A percentile compares a stretch with the other conserved stretches of the same genome.
Evolutionary conservation across 1,140 invertebrate species (phyloP).

Genomic region (Megathymus violae): DNA sequence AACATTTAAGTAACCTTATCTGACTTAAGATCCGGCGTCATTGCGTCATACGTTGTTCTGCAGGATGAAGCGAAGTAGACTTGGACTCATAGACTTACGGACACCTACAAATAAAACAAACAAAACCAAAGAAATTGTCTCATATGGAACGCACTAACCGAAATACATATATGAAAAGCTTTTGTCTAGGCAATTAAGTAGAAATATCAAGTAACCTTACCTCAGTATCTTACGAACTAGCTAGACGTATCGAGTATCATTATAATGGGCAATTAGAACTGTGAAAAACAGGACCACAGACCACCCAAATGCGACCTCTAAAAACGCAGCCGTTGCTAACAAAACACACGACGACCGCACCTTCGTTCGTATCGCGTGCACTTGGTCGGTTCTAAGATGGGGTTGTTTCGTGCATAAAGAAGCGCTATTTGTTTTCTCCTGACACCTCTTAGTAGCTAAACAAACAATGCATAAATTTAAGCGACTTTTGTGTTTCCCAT

Average conservation of each 20-base stretch:
- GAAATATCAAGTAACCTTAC: slow-evolving; percentile 21
- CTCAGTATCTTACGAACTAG: slow-evolving; percentile 36
- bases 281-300: slow-evolving; percentile 54
- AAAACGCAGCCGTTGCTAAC: slow-evolving; percentile 21
- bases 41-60: too few relatives aligned
- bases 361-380: slow-evolving; percentile 34
- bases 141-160: too few relatives aligned
- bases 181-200: not conserved
- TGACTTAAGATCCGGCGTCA: too few relatives aligned
- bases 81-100: too few relatives aligned
- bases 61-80: too few relatives aligned
- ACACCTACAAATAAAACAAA: too few relatives aligned
- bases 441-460: slow-evolving; percentile 74
- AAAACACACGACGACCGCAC: slow-evolving; percentile 7
- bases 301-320: slow-evolving; percentile 42
- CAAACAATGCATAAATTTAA: slow-evolving; percentile 79
- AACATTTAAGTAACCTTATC: too few relatives aligned
- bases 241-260: slow-evolving; percentile 72
- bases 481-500: slow-evolving; percentile 75
- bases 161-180: too few relatives aligned
- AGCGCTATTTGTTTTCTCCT: slow-evolving; percentile 75
- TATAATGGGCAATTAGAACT: slow-evolving; percentile 80
- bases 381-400: slow-evolving; percentile 53
- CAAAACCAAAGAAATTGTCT: too few relatives aligned
- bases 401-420: slow-evolving; percentile 57